These are phyloP conservation scores for Zaprionus ornatus DNA, from an alignment of 1,140 invertebrate genomes.

Conservation along the genomic window DNA sequence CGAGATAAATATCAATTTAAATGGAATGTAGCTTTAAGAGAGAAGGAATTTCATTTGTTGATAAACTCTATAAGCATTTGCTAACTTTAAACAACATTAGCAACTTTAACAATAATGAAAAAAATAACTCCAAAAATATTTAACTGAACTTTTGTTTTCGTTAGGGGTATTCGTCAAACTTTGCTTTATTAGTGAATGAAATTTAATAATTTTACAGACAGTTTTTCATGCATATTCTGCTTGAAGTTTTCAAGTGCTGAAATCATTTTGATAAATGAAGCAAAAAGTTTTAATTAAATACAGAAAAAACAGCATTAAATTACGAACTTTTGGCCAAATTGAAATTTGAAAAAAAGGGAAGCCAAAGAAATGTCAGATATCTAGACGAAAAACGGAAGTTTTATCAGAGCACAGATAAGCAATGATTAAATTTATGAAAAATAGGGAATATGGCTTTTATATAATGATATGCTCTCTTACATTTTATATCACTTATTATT, in stretches of 20 bases:
- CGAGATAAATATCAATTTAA: constrained; percentile 1
- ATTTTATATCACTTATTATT: not conserved
- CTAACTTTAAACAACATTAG: not conserved
- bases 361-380: not conserved
- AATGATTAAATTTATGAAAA: not conserved
- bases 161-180: not conserved
- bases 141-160: not conserved
- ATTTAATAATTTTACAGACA: constrained; percentile 2
- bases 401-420: not conserved
- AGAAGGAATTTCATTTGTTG: not conserved
- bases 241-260: not conserved
- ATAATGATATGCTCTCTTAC: not conserved
- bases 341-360: not conserved
- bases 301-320: not conserved
- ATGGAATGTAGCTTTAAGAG: not conserved
- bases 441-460: not conserved
- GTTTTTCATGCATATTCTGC: not conserved
- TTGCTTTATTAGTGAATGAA: not conserved
- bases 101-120: not conserved
- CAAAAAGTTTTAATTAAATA: not conserved
- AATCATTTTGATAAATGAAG: not conserved
- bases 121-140: constrained; percentile 4
- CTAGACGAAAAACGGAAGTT: not conserved
- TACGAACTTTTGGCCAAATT: not conserved
- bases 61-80: not conserved